Evolutionary conservation across 64 coral and sea anemone genomes (phyloP), one percentile per base, ranked within the genome.

Genomic region (Pocillopora damicornis): DNA sequence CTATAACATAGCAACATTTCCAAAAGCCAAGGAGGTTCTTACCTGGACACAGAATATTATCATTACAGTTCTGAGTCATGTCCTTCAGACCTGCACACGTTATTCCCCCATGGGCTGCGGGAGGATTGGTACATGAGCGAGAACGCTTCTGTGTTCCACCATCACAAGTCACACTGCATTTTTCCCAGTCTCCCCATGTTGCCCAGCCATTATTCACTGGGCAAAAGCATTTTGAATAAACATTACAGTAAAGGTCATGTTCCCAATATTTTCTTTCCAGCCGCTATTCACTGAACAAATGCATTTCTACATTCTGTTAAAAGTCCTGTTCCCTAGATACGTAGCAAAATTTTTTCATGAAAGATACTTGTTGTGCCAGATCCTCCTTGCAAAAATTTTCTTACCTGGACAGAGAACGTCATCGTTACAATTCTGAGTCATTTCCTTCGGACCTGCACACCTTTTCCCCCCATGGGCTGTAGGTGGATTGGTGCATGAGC

Each of bases 371-470:
- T 71, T 25, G 42, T 7, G 42, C 3, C 42, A 51, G 7, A 51
- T 51, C 42, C 42, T 51, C 3, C 42, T 30, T 4, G 42, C 42
- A 51, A 51, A 51, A 4, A 51, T 51, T n/a, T 25, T 18, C 1
- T 45, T 77, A 77, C 75, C 75, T 77, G 75, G 75, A 77, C 75
- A 77, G 13, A 57, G 10, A 5, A 77, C 42, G 37, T 77, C 15
- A 17, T 42, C n/a, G 18, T 77, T 77, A 22, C 75, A 77, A 17
- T 57, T 20, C 11, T 22, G 75, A 15, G 16, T 20, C 42, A 77
- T 77, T 77, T 58, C 17, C 20, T 42, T 45, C 2, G 16, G 37
- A 15, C 75, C 75, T 8, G 1, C 2, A 18, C 75, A 77, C 5
- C 17, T 17, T 15, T 56, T n/a, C 1, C 75, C 75, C 9, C 75